Conservation (phyloP, 2,797 vertebrate genomes). For the Megalops cyprinoides region DNA sequence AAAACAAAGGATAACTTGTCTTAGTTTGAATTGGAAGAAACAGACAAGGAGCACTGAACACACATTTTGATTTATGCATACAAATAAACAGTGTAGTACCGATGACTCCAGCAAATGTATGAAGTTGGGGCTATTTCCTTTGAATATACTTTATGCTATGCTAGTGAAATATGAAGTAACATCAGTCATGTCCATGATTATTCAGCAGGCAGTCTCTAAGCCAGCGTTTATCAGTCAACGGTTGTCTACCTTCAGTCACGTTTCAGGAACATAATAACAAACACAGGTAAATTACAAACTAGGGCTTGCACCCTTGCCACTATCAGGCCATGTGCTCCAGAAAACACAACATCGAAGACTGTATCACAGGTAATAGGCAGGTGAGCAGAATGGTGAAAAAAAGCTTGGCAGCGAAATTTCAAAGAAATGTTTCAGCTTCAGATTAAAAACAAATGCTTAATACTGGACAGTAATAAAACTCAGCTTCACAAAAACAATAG, state of each 20-base stretch:
- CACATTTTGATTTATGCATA: conserved; percentile 26
- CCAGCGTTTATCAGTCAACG: no score
- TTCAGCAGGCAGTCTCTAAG: neutral
- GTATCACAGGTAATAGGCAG: conserved; percentile 1
- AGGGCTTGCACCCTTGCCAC: neutral
- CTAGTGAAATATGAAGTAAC: neutral
- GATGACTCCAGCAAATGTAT: neutral
- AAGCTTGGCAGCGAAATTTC: conserved; percentile 46
- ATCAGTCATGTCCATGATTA: neutral
- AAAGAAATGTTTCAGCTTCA: conserved; percentile 69
- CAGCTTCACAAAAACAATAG: conserved; percentile 45
- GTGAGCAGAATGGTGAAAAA: conserved; percentile 38
- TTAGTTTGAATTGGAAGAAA: neutral
- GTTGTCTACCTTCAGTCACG: no score
- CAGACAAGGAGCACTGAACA: neutral
- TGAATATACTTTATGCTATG: neutral
- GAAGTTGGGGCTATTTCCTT: neutral
- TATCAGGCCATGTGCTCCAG: neutral
- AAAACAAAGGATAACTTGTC: neutral
- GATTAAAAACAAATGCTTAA: conserved; percentile 68
- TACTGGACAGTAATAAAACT: conserved; percentile 68
- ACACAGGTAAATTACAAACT: neutral
- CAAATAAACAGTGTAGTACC: conserved; percentile 35
- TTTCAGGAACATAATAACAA: neutral
- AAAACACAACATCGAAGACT: neutral